Evolutionary conservation across 2,888 invertebrate species (phyloP).

Genomic region (Acheta domesticus): DNA sequence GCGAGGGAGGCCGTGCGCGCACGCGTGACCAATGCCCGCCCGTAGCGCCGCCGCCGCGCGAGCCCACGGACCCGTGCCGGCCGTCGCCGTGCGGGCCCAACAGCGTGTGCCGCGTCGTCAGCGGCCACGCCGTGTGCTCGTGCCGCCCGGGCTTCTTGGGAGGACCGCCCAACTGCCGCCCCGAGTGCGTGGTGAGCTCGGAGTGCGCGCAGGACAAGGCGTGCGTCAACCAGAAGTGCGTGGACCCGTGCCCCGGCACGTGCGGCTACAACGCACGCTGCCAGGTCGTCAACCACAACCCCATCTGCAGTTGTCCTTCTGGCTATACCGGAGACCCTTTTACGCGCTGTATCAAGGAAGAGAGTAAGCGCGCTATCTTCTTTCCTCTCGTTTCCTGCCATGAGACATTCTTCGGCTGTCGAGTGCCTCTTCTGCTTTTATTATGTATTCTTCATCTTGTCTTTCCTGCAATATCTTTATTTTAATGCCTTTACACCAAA

Average conservation of each 20-base stretch:
- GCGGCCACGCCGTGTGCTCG: constrained; percentile 45
- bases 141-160: constrained; percentile 67
- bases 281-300: constrained; percentile 49
- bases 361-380: constrained; percentile 53
- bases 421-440: too few relatives aligned
- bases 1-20: too few relatives aligned
- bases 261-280: constrained; percentile 50
- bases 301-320: constrained; percentile 51
- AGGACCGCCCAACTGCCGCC: constrained; percentile 72
- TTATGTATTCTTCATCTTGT: too few relatives aligned
- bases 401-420: too few relatives aligned
- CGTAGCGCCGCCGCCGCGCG: constrained; percentile 42
- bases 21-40: background rate
- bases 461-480: too few relatives aligned
- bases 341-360: constrained; percentile 58
- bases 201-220: constrained; percentile 62
- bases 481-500: too few relatives aligned
- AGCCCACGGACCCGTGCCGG: constrained; percentile 56
- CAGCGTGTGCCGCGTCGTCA: constrained; percentile 67
- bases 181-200: constrained; percentile 72
- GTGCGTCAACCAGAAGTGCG: constrained; percentile 70
- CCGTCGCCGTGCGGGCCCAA: constrained; percentile 77
- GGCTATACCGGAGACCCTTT: constrained; percentile 70
- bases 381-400: constrained; percentile 38
- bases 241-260: constrained; percentile 49